Percentiles rank a stretch among this genome's conserved stretches.
Evolutionary conservation across 2,888 invertebrate genomes (phyloP).

Genomic region (Blastobasis lacticolella): DNA sequence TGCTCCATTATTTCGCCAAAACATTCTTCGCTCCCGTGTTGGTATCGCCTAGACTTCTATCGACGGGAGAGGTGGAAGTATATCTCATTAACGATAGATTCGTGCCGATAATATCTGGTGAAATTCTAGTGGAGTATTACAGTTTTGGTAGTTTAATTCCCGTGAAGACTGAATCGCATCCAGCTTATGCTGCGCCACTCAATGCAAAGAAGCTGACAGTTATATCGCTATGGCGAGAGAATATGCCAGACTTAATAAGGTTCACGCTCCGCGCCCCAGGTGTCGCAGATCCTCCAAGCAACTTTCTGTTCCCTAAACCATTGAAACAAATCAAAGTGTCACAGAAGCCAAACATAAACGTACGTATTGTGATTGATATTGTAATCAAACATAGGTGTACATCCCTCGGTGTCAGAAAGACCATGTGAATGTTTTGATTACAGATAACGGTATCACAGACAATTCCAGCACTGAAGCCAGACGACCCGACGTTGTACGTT

Average conservation of each 20-base stretch:
- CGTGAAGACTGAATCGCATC: constrained; percentile 33
- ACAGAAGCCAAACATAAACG: constrained; percentile 68
- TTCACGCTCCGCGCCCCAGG: constrained; percentile 68
- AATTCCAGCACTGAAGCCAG: too few species aligned
- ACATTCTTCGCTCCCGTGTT: constrained; percentile 88
- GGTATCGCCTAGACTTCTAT: constrained; percentile 74
- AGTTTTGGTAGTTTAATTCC: constrained; percentile 71
- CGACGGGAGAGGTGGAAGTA: constrained; percentile 68
- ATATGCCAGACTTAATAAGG: constrained; percentile 45
- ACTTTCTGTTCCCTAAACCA: constrained; percentile 78
- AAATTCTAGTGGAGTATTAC: constrained; percentile 72
- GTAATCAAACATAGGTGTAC: too few species aligned
- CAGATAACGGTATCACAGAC: too few species aligned
- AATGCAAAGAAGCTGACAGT: constrained; percentile 41
- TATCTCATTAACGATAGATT: constrained; percentile 79
- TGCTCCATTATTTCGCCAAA: constrained; percentile 91
- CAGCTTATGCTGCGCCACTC: constrained; percentile 33
- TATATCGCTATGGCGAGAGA: constrained; percentile 31
- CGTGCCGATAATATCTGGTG: constrained; percentile 49
- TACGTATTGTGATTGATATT: constrained; percentile 29
- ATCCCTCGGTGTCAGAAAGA: neutral
- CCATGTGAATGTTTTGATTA: neutral
- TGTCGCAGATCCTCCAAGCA: constrained; percentile 70
- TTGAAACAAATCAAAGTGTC: constrained; percentile 72
- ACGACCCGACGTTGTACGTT: too few species aligned